Evolutionary conservation across 2,113 vertebrate species (phyloP).

Genomic region (Apodemus speciosus): DNA sequence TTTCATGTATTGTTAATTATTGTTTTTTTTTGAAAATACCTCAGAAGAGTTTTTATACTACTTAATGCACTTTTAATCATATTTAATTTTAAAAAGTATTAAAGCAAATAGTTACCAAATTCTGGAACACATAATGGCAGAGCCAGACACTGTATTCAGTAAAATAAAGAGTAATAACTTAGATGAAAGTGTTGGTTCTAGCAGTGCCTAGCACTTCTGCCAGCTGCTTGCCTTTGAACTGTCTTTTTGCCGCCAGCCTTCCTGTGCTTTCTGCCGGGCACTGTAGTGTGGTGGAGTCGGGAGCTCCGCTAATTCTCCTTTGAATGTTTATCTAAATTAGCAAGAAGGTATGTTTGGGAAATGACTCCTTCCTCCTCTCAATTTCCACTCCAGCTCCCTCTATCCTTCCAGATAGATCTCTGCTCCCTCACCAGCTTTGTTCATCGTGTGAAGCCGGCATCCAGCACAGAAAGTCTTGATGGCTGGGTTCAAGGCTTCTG

Average conservation of each 20-base stretch:
- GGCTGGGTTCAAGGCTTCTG: background rate
- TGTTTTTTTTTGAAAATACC: slow-evolving; percentile 46
- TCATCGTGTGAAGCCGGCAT: background rate
- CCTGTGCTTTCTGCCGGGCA: background rate
- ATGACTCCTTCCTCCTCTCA: background rate
- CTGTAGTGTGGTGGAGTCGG: background rate
- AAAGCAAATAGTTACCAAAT: slow-evolving; percentile 50
- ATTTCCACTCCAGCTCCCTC: background rate
- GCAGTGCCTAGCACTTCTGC: background rate
- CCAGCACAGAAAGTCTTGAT: background rate
- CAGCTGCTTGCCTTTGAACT: background rate
- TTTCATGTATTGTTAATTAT: slow-evolving; percentile 27
- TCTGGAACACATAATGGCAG: slow-evolving; percentile 21
- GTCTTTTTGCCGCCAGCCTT: background rate
- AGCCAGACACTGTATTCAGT: background rate
- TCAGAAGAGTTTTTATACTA: slow-evolving; percentile 11
- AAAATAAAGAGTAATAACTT: slow-evolving; percentile 10
- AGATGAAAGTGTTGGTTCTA: background rate
- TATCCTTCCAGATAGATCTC: background rate
- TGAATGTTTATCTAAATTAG: background rate
- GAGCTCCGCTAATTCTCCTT: background rate
- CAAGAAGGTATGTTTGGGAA: background rate
- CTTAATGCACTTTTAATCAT: slow-evolving; percentile 12
- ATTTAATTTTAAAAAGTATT: slow-evolving; percentile 49
- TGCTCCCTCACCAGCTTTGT: background rate